A percentile compares a stretch with the other conserved stretches of the same genome.
Conservation (phyloP, 2,888 invertebrate species). For the Uloborus plumipes region DNA sequence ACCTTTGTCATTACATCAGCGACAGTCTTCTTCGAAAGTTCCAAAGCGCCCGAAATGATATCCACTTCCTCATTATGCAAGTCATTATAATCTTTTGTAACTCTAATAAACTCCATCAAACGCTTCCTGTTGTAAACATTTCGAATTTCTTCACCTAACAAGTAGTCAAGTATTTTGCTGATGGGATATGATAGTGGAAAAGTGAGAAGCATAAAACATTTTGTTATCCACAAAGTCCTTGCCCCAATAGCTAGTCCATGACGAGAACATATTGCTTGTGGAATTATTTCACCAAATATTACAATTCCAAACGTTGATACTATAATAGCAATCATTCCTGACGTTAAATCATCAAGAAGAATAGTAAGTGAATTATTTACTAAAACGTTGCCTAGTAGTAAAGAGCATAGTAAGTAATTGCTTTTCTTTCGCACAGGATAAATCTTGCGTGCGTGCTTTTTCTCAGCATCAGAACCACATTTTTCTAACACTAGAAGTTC, state of each 20-base stretch:
- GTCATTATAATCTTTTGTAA: constrained; percentile 79
- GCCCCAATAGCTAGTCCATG: constrained; percentile 96
- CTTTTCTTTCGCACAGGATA: constrained; percentile 93
- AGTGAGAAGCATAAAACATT: constrained; percentile 92
- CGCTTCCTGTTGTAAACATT: constrained; percentile 96
- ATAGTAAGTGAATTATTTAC: constrained; percentile 72
- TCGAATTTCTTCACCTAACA: constrained; percentile 97
- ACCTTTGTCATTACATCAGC: constrained; percentile 95
- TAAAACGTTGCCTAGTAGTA: constrained; percentile 74
- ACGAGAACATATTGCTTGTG: constrained; percentile 81
- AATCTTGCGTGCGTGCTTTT: constrained; percentile 84
- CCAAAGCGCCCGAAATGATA: constrained; percentile 86
- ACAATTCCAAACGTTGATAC: constrained; percentile 72
- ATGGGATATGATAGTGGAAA: constrained; percentile 95
- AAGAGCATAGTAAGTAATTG: constrained; percentile 86
- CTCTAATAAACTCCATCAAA: constrained; percentile 93
- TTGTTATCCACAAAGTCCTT: constrained; percentile 91
- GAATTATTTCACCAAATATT: constrained; percentile 72
- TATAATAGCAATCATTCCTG: constrained; percentile 71
- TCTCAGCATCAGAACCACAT: constrained; percentile 82
- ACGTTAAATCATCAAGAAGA: constrained; percentile 71
- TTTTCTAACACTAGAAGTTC: constrained; percentile 94
- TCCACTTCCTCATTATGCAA: constrained; percentile 63
- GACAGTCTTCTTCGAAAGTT: constrained; percentile 93
- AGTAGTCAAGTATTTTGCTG: constrained; percentile 83